These are phyloP conservation scores for Mythimna pallens DNA, from an alignment of 2,888 invertebrate genomes.

Conservation along the genomic window DNA sequence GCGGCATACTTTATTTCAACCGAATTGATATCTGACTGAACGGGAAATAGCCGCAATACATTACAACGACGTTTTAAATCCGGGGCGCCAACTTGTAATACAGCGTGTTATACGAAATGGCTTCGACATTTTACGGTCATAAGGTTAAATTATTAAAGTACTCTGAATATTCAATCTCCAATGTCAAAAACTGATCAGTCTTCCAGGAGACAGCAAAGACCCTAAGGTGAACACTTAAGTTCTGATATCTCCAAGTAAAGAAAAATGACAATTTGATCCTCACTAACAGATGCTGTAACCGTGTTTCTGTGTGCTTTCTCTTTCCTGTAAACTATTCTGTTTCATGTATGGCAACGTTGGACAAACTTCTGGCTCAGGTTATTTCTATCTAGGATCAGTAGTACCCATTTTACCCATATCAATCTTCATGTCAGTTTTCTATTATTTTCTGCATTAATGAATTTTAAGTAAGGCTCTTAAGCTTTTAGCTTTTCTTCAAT, in stretches of 20 bases:
- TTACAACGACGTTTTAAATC: too few relatives aligned
- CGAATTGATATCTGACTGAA: too few relatives aligned
- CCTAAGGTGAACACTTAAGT: too few relatives aligned
- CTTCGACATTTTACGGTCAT: too few relatives aligned
- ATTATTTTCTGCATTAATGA: conserved; percentile 9
- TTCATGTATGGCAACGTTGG: conserved; percentile 61
- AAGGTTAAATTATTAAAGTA: too few relatives aligned
- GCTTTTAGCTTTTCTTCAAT: conserved; percentile 27
- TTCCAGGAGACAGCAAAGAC: too few relatives aligned
- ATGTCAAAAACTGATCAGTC: not conserved
- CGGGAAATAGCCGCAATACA: too few relatives aligned
- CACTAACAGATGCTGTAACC: not conserved
- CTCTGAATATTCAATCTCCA: not conserved
- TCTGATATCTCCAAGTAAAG: not conserved
- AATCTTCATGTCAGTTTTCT: conserved; percentile 14
- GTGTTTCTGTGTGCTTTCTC: conserved; percentile 32
- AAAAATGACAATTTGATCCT: not conserved
- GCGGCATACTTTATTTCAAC: too few relatives aligned
- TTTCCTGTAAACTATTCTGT: conserved; percentile 59
- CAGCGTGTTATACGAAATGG: too few relatives aligned
- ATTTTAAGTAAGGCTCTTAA: conserved; percentile 19
- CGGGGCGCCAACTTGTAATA: too few relatives aligned
- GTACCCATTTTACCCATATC: conserved; percentile 31
- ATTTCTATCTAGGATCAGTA: conserved; percentile 47
- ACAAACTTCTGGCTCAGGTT: conserved; percentile 60